Conservation (phyloP, 92 coral and sea anemone species). For the Pocillopora meandrina region DNA sequence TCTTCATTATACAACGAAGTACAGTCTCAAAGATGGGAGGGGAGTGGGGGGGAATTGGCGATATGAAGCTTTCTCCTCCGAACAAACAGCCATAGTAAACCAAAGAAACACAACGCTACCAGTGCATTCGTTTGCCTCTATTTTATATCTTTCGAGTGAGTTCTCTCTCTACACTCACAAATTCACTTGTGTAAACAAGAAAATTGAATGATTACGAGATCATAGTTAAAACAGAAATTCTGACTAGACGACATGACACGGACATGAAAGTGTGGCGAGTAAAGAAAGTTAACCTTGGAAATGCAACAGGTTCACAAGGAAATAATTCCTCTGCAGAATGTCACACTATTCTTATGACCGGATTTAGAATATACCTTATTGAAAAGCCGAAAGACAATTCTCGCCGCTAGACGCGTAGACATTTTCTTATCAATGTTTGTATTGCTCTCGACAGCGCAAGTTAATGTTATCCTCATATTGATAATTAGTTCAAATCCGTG, state of each 20-base stretch:
- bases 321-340: not conserved
- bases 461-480: not conserved
- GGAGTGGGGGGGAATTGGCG: no score
- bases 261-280: constrained; percentile 15
- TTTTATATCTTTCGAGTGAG: constrained; percentile 25
- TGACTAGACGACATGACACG: not conserved
- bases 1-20: no score
- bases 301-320: not conserved
- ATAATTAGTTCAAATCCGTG: constrained; percentile 4
- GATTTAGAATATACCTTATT: constrained; percentile 5
- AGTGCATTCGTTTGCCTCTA: not conserved
- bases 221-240: constrained; percentile 40
- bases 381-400: no score
- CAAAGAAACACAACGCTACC: not conserved
- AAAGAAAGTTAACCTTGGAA: not conserved
- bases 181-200: constrained; percentile 4
- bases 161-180: constrained; percentile 19
- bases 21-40: no score
- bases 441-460: not conserved
- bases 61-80: no score
- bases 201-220: constrained; percentile 14
- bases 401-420: not conserved
- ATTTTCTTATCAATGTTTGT: not conserved
- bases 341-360: not conserved
- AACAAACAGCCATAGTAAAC: no score